A percentile compares a stretch with the other conserved stretches of the same genome.
Evolutionary conservation across 2,888 invertebrate species (phyloP).

Genomic region (Anarsia innoxiella): DNA sequence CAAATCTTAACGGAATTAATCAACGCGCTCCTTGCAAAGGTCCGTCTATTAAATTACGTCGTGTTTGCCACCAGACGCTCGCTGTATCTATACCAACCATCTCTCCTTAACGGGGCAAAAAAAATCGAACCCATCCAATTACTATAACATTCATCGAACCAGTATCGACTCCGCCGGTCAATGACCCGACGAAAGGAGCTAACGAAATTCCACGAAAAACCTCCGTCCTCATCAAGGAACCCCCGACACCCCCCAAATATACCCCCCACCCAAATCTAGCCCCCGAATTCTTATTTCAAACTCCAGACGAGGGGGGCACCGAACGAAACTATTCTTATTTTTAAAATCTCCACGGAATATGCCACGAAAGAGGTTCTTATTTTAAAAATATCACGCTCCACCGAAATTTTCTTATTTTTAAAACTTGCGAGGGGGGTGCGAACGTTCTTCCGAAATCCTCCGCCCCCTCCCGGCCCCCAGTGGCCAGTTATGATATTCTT

Average conservation of each 20-base stretch:
- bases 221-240: constrained; percentile 70
- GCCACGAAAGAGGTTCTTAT: constrained; percentile 73
- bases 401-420: constrained; percentile 74
- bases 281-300: constrained; percentile 73
- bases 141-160: constrained; percentile 59
- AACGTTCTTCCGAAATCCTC: constrained; percentile 70
- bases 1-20: too few species aligned
- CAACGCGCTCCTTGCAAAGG: too few species aligned
- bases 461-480: constrained; percentile 35
- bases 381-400: constrained; percentile 75
- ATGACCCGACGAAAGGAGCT: constrained; percentile 53
- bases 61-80: too few species aligned
- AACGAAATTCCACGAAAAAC: constrained; percentile 72
- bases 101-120: too few species aligned
- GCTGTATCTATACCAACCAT: too few species aligned
- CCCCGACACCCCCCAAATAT: constrained; percentile 61
- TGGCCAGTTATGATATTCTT: constrained; percentile 73
- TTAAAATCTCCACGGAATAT: constrained; percentile 74
- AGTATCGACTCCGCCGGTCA: constrained; percentile 66
- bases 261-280: constrained; percentile 58
- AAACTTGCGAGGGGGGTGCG: constrained; percentile 62
- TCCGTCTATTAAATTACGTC: too few species aligned
- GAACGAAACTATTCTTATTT: constrained; percentile 73
- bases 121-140: constrained; percentile 48
- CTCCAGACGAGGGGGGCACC: constrained; percentile 69